Conservation (phyloP, 2,113 vertebrate species). For the Narcine bancroftii region DNA sequence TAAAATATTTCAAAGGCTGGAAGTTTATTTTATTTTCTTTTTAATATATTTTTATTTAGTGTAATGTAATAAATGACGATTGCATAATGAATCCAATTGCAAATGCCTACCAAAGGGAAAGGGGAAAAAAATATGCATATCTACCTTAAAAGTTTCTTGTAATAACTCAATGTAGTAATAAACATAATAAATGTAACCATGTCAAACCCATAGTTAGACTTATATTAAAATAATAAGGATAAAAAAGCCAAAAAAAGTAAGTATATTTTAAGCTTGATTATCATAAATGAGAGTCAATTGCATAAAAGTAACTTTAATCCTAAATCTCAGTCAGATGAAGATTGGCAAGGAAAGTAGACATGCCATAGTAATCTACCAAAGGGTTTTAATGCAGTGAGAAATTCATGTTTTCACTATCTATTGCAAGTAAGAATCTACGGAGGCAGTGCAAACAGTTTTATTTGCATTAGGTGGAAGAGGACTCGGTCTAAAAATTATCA, state of each 20-base stretch:
- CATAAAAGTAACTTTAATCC: not conserved
- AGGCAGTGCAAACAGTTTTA: not conserved
- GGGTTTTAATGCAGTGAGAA: not conserved
- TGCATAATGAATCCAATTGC: too few species aligned
- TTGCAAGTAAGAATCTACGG: not conserved
- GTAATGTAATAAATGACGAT: too few species aligned
- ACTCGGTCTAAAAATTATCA: not conserved
- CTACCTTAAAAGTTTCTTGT: too few species aligned
- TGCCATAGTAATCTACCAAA: not conserved
- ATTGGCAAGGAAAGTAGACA: not conserved
- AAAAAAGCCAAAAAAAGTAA: too few species aligned
- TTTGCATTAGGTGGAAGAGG: not conserved
- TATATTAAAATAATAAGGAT: too few species aligned
- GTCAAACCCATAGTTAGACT: too few species aligned
- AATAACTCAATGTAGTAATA: too few species aligned
- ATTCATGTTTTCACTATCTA: not conserved
- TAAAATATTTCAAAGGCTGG: not conserved
- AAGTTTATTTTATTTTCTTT: not conserved
- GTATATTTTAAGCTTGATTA: not conserved
- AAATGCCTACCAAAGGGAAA: too few species aligned
- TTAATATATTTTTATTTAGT: too few species aligned
- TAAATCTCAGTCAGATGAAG: not conserved
- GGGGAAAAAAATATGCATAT: too few species aligned
- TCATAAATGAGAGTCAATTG: not conserved
- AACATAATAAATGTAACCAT: too few species aligned